Conservation (phyloP, 2,113 vertebrate genomes). For the Corythoichthys haematopterus region DNA sequence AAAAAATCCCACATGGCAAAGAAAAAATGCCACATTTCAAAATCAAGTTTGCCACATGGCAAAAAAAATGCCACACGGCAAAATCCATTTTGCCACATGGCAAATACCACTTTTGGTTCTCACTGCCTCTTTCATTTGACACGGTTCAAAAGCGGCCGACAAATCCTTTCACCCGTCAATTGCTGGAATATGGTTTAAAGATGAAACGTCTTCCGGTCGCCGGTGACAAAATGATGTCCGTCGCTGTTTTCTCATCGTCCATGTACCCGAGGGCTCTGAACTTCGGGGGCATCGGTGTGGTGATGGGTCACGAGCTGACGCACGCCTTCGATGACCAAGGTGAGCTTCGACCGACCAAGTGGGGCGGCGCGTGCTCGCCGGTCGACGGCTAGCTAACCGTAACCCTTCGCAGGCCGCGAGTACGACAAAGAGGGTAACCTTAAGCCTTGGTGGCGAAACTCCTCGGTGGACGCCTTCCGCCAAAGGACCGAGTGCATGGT, state of each 20-base stretch:
- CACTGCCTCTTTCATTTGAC: too few species aligned
- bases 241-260: neutral
- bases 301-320: constrained; percentile 97
- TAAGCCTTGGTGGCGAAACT: constrained; percentile 93
- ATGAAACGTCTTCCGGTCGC: neutral
- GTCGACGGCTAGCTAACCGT: neutral
- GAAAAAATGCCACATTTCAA: too few species aligned
- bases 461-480: constrained; percentile 86
- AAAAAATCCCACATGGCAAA: too few species aligned
- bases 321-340: constrained; percentile 98
- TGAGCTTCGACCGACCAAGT: constrained; percentile 49
- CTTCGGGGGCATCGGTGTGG: constrained; percentile 94
- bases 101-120: too few species aligned
- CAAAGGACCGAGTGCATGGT: constrained; percentile 89
- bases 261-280: constrained; percentile 82
- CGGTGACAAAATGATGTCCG: neutral
- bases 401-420: constrained; percentile 77
- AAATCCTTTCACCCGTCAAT: too few species aligned
- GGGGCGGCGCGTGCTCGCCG: neutral
- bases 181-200: neutral
- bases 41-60: too few species aligned
- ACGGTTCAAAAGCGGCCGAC: too few species aligned
- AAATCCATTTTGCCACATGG: too few species aligned
- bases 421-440: constrained; percentile 95
- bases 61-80: too few species aligned